phyloP scores from a whole-genome alignment of 2,113 vertebrate genomes.

The Perca schrenkii region DNA sequence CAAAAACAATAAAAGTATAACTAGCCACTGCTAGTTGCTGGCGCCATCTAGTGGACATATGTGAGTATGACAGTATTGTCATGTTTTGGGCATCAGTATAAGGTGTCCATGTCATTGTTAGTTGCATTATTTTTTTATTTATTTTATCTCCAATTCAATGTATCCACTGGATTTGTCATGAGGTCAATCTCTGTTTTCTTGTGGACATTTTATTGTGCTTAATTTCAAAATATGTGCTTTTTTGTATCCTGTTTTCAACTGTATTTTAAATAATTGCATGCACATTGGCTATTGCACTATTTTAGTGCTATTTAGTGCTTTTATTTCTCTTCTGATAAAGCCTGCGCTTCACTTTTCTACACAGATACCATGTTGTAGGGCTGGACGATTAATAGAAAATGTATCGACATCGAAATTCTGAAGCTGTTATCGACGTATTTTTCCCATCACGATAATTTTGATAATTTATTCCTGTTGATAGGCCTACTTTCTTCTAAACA shows the following conservation, averaged over 20 bases:
- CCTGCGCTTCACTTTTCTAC: background rate
- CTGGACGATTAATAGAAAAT: too few relatives aligned
- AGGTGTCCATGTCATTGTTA: background rate
- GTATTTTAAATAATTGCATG: background rate
- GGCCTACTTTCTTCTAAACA: too few relatives aligned
- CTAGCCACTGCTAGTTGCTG: background rate
- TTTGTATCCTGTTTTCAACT: background rate
- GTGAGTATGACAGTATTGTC: background rate
- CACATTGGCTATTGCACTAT: background rate
- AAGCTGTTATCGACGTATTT: too few relatives aligned
- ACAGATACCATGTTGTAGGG: too few relatives aligned
- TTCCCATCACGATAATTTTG: too few relatives aligned
- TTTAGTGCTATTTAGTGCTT: background rate
- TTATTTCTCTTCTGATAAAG: background rate
- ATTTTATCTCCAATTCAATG: background rate
- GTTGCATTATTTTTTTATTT: background rate
- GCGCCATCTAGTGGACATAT: constrained; percentile 61
- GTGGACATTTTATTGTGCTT: background rate
- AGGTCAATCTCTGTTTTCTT: background rate
- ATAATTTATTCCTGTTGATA: too few relatives aligned
- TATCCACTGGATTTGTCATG: background rate
- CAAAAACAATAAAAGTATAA: background rate
- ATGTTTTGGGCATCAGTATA: background rate
- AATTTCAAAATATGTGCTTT: background rate
- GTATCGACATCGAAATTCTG: too few relatives aligned